Base-by-base conservation (phyloP, 2,113 vertebrate species). In the Equus przewalskii region DNA sequence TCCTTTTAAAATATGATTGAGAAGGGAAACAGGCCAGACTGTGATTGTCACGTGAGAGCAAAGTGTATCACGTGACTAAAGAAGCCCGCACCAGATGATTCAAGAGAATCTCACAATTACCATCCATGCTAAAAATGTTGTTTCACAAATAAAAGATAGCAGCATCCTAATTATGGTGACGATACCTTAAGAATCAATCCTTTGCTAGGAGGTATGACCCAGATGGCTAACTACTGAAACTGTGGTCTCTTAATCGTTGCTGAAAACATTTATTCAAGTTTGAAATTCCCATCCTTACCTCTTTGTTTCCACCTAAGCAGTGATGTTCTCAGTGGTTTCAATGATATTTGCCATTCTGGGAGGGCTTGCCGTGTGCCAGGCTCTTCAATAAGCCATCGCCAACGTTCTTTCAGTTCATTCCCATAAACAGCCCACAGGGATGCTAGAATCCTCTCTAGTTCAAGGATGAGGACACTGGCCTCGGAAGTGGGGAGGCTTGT, bases 331-430 rank as follows among this genome's bases (percentile, higher is more conserved):
- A 0, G 14, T 13, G 41, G 26, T 18, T 56, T 33, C 13, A 14
- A 15, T 24, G 4, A 22, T 6, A 5, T 18, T 33, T 30, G 62
- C 49, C 18, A 0, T 19, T 58, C 30, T 11, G 3, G 5, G 46
- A 3, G 28, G 4, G 1, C 24, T 19, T 8, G 1, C 30, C 4
- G 0, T 6, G 22, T 13, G 13, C 16, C 56, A 24, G 30, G 15
- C 9, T 56, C 51, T 14, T 16, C 26, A 0, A 1, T 12, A 22
- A 91, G 19, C 46, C 9, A 1, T 10, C 28, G 33, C 11, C 49
- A 15, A 16, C 2, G 16, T 54, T 6, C 15, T 44, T 19, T 2
- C 19, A 0, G 14, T 36, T 18, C 3, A 36, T 44, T n/a, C 21
- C 19, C 1, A 0, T 44, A 46, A 58, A 26, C 60, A 49, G 1